These are phyloP conservation scores for Palloptera scutellata DNA, from an alignment of 2,888 invertebrate species.

Conservation along the genomic window DNA sequence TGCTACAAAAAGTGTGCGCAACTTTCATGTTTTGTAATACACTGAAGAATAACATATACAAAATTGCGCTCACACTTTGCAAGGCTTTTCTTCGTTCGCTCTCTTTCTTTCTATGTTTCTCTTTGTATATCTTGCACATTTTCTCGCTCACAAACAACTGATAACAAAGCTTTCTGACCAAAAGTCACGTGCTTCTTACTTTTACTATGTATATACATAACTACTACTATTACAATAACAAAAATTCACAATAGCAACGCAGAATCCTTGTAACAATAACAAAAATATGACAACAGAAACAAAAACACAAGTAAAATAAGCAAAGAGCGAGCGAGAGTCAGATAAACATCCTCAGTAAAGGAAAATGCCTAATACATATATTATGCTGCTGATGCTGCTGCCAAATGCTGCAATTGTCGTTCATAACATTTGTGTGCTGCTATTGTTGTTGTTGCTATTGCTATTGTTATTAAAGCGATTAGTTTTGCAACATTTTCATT, in stretches of 20 bases:
- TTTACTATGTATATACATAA: background rate
- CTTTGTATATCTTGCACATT: background rate
- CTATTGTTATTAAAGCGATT: slow-evolving; percentile 12
- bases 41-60: slow-evolving; percentile 16
- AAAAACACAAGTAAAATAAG: background rate
- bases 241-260: slow-evolving; percentile 36
- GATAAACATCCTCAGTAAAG: slow-evolving; percentile 18
- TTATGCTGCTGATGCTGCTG: background rate
- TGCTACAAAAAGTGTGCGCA: no score
- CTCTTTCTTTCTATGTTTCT: no score
- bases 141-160: slow-evolving; percentile 28
- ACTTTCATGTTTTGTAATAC: background rate
- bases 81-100: background rate
- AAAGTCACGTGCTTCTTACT: slow-evolving; percentile 50
- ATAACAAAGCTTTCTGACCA: slow-evolving; percentile 44
- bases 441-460: slow-evolving; percentile 7
- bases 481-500: background rate
- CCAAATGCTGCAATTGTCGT: background rate
- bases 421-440: background rate
- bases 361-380: slow-evolving; percentile 6
- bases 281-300: slow-evolving; percentile 14
- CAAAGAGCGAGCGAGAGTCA: slow-evolving; percentile 22
- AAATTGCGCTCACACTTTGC: background rate
- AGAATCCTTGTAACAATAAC: slow-evolving; percentile 30
- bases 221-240: slow-evolving; percentile 33